Base-by-base conservation (phyloP, 2,888 invertebrate species). In the Cylindroiulus punctatus region DNA sequence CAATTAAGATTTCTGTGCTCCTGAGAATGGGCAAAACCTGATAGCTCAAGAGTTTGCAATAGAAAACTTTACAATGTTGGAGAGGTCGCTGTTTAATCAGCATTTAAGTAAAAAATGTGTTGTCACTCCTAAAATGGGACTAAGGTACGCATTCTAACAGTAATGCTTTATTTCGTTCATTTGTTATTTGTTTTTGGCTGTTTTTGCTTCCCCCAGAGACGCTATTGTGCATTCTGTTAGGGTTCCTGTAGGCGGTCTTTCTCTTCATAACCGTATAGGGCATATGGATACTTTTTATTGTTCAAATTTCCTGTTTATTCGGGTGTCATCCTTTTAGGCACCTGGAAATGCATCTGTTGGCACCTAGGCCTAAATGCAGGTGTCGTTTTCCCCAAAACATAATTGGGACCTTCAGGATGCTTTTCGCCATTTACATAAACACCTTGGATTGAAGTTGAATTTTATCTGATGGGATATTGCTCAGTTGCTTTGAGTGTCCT, bases 301-400 rank as follows among this genome's bases (percentile, higher is more conserved):
- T 30, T 76, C 30, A 76, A 26, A 30, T 30, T 76, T 76, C 76
- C 76, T 76, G 76, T 76, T 76, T 30, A 76, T 76, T 76, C 76
- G 12, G 17, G 76, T 76, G 30, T 76, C 76, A 76, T 76, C 76
- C 30, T 30, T 26, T 30, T 32, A 76, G 76, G 76, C 76, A 76
- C 76, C 76, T 76, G 76, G 76, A 76, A 76, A 32, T 76, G 76
- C 76, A 76, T 76, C 76, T 76, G 76, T 76, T 76, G 76, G 76
- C 76, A 76, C 76, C 30, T 76, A 32, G 10, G 76, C 76, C 26
- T 76, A 30, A 76, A 76, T 30, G 76, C 76, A 76, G 76, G 76
- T 76, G 76, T 76, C 76, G 3, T 76, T 76, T 30, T 76, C 30
- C 30, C 30, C 4, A 76, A 76, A 76, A 52, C n/a, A 76, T 76